Percentiles rank a stretch among this genome's conserved stretches.
Conservation (phyloP, 2,888 invertebrate genomes). For the Caenorhabditis imperialis region DNA sequence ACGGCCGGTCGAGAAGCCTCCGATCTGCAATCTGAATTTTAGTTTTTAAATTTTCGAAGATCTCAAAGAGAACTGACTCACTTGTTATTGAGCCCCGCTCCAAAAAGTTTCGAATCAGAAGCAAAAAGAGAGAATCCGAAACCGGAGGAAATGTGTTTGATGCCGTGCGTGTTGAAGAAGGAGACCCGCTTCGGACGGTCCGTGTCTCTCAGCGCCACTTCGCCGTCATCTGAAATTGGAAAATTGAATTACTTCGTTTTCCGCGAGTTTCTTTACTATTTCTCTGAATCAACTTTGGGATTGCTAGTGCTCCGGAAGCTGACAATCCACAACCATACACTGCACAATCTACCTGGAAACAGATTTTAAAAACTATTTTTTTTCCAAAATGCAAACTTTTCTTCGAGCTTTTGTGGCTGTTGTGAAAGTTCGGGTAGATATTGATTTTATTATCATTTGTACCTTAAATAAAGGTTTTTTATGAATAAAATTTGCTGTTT, state of each 20-base stretch:
- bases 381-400: too few species aligned
- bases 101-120: conserved; percentile 66
- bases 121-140: conserved; percentile 77
- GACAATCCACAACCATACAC: conserved; percentile 71
- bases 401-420: too few species aligned
- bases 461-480: too few species aligned
- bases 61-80: conserved; percentile 54
- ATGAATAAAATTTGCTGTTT: too few species aligned
- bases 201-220: conserved; percentile 42
- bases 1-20: conserved; percentile 37
- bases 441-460: too few species aligned
- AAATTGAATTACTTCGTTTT: conserved; percentile 18
- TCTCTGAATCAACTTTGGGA: conserved; percentile 59
- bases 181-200: conserved; percentile 65
- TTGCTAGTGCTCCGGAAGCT: conserved; percentile 69
- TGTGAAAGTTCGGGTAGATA: too few species aligned
- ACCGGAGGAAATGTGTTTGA: conserved; percentile 70
- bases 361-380: too few species aligned
- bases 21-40: conserved; percentile 61
- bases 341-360: conserved; percentile 64
- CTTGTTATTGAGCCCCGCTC: conserved; percentile 74
- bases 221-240: conserved; percentile 22
- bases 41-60: neutral
- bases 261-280: neutral
- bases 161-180: conserved; percentile 68